These are phyloP conservation scores for Hipparchia sbordonii DNA, from an alignment of 2,888 invertebrate species.

Conservation along the genomic window DNA sequence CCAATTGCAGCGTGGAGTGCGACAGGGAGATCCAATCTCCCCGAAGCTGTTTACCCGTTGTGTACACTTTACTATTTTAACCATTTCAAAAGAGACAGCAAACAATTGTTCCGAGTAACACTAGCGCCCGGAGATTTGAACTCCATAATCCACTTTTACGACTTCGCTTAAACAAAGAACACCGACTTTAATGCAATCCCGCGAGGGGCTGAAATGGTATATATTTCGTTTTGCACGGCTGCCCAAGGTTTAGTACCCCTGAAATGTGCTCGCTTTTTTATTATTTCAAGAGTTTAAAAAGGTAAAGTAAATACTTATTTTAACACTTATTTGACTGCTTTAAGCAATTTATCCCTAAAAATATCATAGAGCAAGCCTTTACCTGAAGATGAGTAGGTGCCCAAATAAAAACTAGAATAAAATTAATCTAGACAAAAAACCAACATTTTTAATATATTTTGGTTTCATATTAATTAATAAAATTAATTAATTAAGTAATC, in stretches of 20 bases:
- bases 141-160: slow-evolving; percentile 18
- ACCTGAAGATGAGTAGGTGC: too few species aligned
- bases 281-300: background rate
- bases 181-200: slow-evolving; percentile 13
- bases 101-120: slow-evolving; percentile 4
- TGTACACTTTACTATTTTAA: too few species aligned
- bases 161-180: slow-evolving; percentile 13
- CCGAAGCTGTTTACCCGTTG: too few species aligned
- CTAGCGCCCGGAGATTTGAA: slow-evolving; percentile 20
- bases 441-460: too few species aligned
- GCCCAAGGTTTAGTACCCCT: slow-evolving; percentile 9
- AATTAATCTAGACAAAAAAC: too few species aligned
- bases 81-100: too few species aligned
- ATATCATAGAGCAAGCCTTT: too few species aligned
- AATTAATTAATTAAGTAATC: too few species aligned
- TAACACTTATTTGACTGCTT: background rate
- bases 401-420: too few species aligned
- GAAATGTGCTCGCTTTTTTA: background rate
- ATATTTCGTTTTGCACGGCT: background rate
- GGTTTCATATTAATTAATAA: too few species aligned
- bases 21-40: too few species aligned
- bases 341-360: background rate
- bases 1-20: too few species aligned
- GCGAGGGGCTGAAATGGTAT: slow-evolving; percentile 3
- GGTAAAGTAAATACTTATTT: background rate